Percentiles rank a stretch among this genome's conserved stretches.
phyloP scores from a whole-genome alignment of 64 coral and sea anemone species.

The Montipora sp. region DNA sequence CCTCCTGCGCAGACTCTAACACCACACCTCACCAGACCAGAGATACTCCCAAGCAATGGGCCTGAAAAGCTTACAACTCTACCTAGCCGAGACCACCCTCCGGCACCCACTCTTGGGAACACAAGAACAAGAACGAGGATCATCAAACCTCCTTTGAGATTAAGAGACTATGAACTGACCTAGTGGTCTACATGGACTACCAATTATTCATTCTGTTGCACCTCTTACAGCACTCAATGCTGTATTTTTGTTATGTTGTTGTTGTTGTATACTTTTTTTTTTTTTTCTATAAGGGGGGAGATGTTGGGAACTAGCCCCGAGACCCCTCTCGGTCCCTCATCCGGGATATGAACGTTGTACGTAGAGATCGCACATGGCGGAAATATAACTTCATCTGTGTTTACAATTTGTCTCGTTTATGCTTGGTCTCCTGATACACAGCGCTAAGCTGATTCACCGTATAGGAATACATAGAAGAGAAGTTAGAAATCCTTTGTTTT shows the following conservation, averaged over 20 bases:
- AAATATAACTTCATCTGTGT: no score
- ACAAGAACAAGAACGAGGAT: not conserved
- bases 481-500: no score
- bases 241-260: no score
- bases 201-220: not conserved
- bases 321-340: no score
- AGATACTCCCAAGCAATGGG: not conserved
- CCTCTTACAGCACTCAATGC: not conserved
- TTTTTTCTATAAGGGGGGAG: not conserved
- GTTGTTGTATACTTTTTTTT: not conserved
- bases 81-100: not conserved
- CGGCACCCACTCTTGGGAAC: not conserved
- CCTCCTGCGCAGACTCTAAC: constrained; percentile 4
- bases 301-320: not conserved
- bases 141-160: not conserved
- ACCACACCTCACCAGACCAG: not conserved
- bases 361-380: no score
- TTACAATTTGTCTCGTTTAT: no score
- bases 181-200: not conserved
- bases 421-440: no score
- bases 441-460: no score
- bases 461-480: no score
- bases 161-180: constrained; percentile 5
- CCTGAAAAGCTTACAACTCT: not conserved
- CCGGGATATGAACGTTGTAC: no score